Evolutionary conservation across 2,797 vertebrate species (phyloP).

Genomic region (Anguilla pacifica): DNA sequence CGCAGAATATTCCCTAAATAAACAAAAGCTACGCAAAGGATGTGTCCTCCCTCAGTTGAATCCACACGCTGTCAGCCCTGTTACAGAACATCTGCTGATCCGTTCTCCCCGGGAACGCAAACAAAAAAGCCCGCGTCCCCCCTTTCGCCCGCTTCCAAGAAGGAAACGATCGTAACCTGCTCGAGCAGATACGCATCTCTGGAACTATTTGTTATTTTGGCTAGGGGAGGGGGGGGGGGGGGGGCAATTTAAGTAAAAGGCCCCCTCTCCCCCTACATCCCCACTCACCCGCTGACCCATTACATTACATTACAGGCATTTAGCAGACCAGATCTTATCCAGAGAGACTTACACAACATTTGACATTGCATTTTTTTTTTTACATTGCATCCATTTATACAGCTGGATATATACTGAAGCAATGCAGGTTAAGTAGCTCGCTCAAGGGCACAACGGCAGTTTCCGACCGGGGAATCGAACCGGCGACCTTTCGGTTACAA

Average conservation of each 20-base stretch:
- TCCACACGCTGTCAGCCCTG: background rate
- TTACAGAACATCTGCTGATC: constrained; percentile 25
- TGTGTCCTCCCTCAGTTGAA: constrained; percentile 4
- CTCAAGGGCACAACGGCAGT: too few species aligned
- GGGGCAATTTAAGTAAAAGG: background rate
- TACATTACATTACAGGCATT: too few species aligned
- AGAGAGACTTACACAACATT: too few species aligned
- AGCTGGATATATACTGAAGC: too few species aligned
- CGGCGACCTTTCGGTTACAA: background rate
- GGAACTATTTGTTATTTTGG: background rate
- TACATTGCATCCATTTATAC: too few species aligned
- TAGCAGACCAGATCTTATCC: too few species aligned
- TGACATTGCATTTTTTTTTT: too few species aligned
- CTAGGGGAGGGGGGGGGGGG: background rate
- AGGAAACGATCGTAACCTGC: background rate
- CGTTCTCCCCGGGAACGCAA: background rate
- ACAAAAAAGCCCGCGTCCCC: background rate
- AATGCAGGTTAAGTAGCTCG: too few species aligned
- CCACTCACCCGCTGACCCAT: background rate
- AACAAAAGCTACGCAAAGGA: constrained; percentile 19
- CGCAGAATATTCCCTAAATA: constrained; percentile 14
- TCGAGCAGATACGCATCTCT: background rate
- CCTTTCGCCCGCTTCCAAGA: background rate
- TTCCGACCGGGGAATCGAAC: background rate
- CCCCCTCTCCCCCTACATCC: background rate